A percentile compares a stretch with the other conserved stretches of the same genome.
These are phyloP conservation scores for Melitaea athalia DNA, from an alignment of 2,888 invertebrate genomes.

Conservation along the genomic window DNA sequence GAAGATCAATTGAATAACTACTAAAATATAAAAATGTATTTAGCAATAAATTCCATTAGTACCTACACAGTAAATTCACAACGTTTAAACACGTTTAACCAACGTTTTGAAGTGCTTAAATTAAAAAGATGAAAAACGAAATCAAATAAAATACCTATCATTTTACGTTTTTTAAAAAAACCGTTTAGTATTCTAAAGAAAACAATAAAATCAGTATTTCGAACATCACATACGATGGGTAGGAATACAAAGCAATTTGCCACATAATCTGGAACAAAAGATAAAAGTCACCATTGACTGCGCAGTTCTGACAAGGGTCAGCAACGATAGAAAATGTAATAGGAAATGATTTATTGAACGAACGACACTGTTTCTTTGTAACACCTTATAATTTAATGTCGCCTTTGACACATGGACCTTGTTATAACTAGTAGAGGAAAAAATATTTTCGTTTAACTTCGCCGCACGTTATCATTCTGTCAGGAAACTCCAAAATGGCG, in stretches of 20 bases:
- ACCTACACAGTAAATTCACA: too few species aligned
- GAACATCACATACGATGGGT: conserved; percentile 2
- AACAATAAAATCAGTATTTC: neutral
- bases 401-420: conserved; percentile 1
- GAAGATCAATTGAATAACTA: too few species aligned
- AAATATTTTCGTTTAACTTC: neutral
- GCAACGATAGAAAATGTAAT: conserved; percentile 43
- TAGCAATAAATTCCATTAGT: too few species aligned
- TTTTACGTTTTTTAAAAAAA: too few species aligned
- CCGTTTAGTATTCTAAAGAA: too few species aligned
- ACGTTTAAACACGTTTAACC: too few species aligned
- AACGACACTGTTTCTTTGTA: conserved; percentile 21
- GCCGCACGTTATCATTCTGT: neutral
- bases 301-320: conserved; percentile 50
- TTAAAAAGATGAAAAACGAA: too few species aligned
- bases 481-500: too few species aligned
- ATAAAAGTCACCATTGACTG: conserved; percentile 42
- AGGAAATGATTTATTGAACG: conserved; percentile 53
- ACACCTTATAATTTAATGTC: conserved; percentile 26
- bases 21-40: too few species aligned
- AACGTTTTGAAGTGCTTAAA: too few species aligned
- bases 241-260: conserved; percentile 38
- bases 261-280: conserved; percentile 40
- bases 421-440: neutral
- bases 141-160: too few species aligned